Conservation (phyloP, 2,113 vertebrate genomes). For the Emydocephalus ijimae region DNA sequence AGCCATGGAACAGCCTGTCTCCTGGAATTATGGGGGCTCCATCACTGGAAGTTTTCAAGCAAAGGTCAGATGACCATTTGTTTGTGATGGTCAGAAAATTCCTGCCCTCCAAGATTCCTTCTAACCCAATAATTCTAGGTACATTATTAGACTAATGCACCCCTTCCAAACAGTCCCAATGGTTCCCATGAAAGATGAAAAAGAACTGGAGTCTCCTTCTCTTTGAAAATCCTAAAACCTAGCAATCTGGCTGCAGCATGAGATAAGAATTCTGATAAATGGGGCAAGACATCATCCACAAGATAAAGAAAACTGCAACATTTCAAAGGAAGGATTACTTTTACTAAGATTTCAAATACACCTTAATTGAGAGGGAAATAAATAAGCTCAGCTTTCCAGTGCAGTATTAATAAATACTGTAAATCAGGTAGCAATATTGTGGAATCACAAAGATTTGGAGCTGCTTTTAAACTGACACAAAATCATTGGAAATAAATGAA, state of each 20-base stretch:
- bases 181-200: background rate
- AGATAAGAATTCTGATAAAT: background rate
- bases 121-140: background rate
- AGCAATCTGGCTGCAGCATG: background rate
- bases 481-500: background rate
- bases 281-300: background rate
- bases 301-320: background rate
- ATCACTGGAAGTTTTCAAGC: background rate
- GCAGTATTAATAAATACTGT: background rate
- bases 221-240: background rate
- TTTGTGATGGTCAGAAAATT: background rate
- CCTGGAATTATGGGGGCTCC: background rate
- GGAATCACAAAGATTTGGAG: background rate
- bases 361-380: background rate
- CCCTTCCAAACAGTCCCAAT: background rate
- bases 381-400: background rate
- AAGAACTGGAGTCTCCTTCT: background rate
- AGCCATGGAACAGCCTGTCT: background rate
- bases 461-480: background rate
- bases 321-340: background rate
- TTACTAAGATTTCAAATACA: background rate
- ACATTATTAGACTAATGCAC: background rate
- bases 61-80: background rate
- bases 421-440: background rate
- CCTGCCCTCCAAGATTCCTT: background rate